A percentile compares a stretch with the other conserved stretches of the same genome.
Evolutionary conservation across 2,888 invertebrate species (phyloP).

Genomic region (Calameuta idolon): DNA sequence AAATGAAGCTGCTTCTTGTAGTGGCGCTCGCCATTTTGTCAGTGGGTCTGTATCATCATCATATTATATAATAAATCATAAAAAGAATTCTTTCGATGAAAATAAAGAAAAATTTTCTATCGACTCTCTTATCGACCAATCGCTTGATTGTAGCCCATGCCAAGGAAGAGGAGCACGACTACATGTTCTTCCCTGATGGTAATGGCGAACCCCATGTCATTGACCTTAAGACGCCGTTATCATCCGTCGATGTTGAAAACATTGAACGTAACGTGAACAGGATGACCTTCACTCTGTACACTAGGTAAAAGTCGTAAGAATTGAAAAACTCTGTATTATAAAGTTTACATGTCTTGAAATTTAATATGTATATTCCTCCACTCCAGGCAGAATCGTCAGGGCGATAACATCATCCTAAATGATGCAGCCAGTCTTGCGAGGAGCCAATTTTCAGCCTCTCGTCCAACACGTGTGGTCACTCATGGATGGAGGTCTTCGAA

Average conservation of each 20-base stretch:
- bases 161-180: constrained; percentile 43
- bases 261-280: neutral
- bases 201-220: constrained; percentile 63
- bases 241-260: constrained; percentile 33
- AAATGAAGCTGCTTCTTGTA: neutral
- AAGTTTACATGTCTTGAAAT: neutral
- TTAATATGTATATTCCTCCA: neutral
- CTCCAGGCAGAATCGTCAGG: neutral
- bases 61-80: neutral
- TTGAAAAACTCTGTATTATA: neutral
- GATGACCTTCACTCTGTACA: constrained; percentile 13
- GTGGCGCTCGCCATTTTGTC: neutral
- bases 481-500: neutral
- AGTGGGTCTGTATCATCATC: neutral
- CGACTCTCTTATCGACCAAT: neutral
- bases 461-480: neutral
- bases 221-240: constrained; percentile 60
- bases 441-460: neutral
- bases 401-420: neutral
- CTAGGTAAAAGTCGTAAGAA: constrained; percentile 10
- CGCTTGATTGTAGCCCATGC: neutral
- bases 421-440: neutral
- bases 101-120: neutral
- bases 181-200: constrained; percentile 69
- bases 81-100: neutral